Evolutionary conservation across 2,113 vertebrate genomes (phyloP).

Genomic region (Malurus melanocephalus): DNA sequence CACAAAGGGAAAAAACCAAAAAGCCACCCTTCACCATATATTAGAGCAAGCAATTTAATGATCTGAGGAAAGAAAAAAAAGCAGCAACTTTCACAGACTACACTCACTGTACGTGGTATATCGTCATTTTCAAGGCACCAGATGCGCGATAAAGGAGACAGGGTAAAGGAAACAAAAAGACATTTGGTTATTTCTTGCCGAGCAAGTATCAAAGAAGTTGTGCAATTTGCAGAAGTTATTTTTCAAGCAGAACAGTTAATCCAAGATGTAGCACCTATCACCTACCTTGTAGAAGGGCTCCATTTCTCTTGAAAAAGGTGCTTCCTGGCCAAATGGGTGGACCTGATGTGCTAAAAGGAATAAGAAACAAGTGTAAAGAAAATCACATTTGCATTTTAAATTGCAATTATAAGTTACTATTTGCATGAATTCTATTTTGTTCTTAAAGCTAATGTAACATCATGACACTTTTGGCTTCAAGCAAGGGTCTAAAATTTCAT

Average conservation of each 20-base stretch:
- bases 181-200: neutral
- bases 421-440: neutral
- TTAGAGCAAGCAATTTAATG: slow-evolving; percentile 7
- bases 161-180: slow-evolving; percentile 21
- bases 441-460: neutral
- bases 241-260: neutral
- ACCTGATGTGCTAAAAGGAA: slow-evolving; percentile 82
- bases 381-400: neutral
- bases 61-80: slow-evolving; percentile 2
- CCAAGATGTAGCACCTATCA: neutral
- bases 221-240: neutral
- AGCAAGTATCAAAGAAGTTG: neutral
- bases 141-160: neutral
- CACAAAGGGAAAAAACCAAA: neutral
- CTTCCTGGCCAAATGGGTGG: slow-evolving; percentile 95
- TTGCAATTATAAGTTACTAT: neutral
- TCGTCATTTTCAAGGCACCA: slow-evolving; percentile 20
- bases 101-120: neutral
- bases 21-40: neutral
- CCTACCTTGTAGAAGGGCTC: slow-evolving; percentile 96
- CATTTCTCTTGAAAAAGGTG: slow-evolving; percentile 96
- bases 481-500: neutral
- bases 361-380: slow-evolving; percentile 52
- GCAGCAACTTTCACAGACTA: slow-evolving; percentile 18
- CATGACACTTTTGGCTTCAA: neutral